phyloP scores from a whole-genome alignment of 37 sponge, comb jelly and placozoan genomes.

The Chondrilla cf. caribensis region DNA sequence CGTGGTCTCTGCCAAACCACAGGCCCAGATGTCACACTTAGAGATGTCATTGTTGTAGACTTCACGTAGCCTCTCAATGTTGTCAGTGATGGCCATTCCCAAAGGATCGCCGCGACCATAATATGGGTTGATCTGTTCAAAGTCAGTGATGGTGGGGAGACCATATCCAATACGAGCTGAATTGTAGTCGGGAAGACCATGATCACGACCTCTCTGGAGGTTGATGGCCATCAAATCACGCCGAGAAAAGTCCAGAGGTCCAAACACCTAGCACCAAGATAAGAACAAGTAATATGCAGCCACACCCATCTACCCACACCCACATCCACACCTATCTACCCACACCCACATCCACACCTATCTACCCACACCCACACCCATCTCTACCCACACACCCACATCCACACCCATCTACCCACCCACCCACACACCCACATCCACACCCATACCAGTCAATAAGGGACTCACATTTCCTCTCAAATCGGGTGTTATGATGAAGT shows the following conservation, averaged over 20 bases:
- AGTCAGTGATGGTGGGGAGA: conserved; percentile 36
- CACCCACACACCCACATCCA: too few relatives aligned
- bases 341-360: too few relatives aligned
- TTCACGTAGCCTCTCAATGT: conserved; percentile 72
- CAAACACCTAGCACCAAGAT: conserved; percentile 58
- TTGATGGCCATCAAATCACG: conserved; percentile 95
- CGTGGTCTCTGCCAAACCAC: conserved; percentile 83
- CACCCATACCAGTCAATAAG: background rate
- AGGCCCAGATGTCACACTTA: conserved; percentile 89
- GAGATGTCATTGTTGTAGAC: conserved; percentile 78
- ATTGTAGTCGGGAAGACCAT: conserved; percentile 93
- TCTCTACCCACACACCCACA: too few relatives aligned
- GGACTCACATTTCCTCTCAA: conserved; percentile 61
- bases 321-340: too few relatives aligned
- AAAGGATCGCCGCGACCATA: conserved; percentile 39
- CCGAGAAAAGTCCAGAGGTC: conserved; percentile 85
- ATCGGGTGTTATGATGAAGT: conserved; percentile 87
- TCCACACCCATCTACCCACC: too few relatives aligned
- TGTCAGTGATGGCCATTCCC: conserved; percentile 29
- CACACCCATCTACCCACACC: too few relatives aligned
- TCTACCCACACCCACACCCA: background rate
- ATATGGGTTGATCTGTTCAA: conserved; percentile 74
- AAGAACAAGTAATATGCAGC: background rate
- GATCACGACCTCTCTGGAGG: conserved; percentile 92
- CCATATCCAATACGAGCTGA: conserved; percentile 78